A percentile compares a stretch with the other conserved stretches of the same genome.
Conservation (phyloP, 2,797 vertebrate species). For the Remorina albescens region DNA sequence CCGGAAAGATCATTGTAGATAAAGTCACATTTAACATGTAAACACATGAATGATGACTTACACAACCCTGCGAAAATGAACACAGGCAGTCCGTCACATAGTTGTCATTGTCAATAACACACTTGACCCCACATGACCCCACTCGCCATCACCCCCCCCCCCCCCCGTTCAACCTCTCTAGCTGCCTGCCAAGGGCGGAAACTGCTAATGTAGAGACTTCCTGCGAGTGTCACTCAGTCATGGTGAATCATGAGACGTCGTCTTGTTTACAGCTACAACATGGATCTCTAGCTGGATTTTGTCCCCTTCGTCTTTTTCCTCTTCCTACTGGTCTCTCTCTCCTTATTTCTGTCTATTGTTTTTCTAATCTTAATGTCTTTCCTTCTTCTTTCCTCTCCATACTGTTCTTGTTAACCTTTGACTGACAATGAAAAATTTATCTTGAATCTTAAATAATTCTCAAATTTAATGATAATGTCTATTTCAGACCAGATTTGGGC, state of each 20-base stretch:
- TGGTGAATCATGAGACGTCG: slow-evolving; percentile 19
- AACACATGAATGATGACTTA: not conserved
- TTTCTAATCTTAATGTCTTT: not conserved
- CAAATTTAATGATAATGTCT: not conserved
- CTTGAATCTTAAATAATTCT: not conserved
- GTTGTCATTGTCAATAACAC: not conserved
- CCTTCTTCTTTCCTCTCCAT: not conserved
- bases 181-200: slow-evolving; percentile 1
- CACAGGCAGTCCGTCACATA: not conserved
- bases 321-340: not conserved
- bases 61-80: not conserved
- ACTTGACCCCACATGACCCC: not conserved
- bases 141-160: not conserved
- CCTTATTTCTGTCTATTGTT: too few relatives aligned
- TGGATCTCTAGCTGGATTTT: slow-evolving; percentile 1
- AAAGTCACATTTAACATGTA: not conserved
- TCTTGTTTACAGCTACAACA: not conserved
- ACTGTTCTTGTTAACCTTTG: not conserved
- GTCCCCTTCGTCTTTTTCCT: not conserved
- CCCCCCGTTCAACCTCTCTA: not conserved
- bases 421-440: not conserved
- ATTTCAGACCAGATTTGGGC: not conserved
- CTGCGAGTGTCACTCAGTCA: slow-evolving; percentile 3
- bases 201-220: slow-evolving; percentile 6
- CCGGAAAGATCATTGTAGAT: not conserved